Percentiles rank a stretch among this genome's conserved stretches.
phyloP scores from a whole-genome alignment of 1,140 invertebrate species.

The Bombyx mori region ASM3026992v2 NC_085116.1:11471001-11471500 shows the following conservation, averaged over 20 bases:
- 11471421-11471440: constrained; percentile 49
- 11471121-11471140: constrained; percentile 65
- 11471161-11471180: constrained; percentile 60
- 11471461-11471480: constrained; percentile 29
- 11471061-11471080: constrained; percentile 61
- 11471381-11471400: constrained; percentile 64
- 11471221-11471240: constrained; percentile 57
- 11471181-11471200: constrained; percentile 52
- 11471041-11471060: constrained; percentile 58
- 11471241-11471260: constrained; percentile 47
- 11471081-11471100: constrained; percentile 63
- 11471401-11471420: constrained; percentile 60
- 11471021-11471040: constrained; percentile 32
- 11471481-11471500: constrained; percentile 29
- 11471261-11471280: constrained; percentile 48
- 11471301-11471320: constrained; percentile 40
- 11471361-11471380: constrained; percentile 62
- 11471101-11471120: constrained; percentile 67
- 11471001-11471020: constrained; percentile 48
- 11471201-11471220: constrained; percentile 58
- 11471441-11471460: constrained; percentile 50
- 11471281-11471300: constrained; percentile 34
- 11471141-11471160: constrained; percentile 66
- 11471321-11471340: constrained; percentile 57
- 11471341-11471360: constrained; percentile 51